These are phyloP conservation scores for Meiosimyza platycephala DNA, from an alignment of 2,888 invertebrate genomes.

Conservation along the genomic window DNA sequence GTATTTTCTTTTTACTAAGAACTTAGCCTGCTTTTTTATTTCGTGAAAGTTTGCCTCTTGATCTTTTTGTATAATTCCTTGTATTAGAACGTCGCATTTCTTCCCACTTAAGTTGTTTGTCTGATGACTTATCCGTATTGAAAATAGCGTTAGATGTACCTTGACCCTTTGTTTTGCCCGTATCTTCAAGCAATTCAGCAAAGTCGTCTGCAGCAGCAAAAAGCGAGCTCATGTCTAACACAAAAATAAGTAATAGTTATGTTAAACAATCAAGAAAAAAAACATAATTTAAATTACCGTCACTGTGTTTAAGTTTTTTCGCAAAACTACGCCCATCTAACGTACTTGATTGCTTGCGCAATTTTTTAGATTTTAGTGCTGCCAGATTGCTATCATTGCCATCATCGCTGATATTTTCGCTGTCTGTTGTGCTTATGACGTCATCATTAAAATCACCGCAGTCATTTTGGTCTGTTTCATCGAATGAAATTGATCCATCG, in stretches of 20 bases:
- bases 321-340: slow-evolving; percentile 57
- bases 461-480: slow-evolving; percentile 52
- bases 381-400: slow-evolving; percentile 49
- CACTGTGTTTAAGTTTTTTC: slow-evolving; percentile 61
- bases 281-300: slow-evolving; percentile 50
- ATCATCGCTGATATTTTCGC: slow-evolving; percentile 38
- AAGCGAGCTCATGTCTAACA: slow-evolving; percentile 71
- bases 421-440: slow-evolving; percentile 54
- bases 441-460: slow-evolving; percentile 46
- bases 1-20: not conserved
- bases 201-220: slow-evolving; percentile 92
- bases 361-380: slow-evolving; percentile 58
- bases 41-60: slow-evolving; percentile 13
- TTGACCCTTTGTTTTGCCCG: slow-evolving; percentile 75
- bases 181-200: slow-evolving; percentile 87
- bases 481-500: slow-evolving; percentile 47
- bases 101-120: slow-evolving; percentile 87
- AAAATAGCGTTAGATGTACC: slow-evolving; percentile 78
- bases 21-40: not conserved
- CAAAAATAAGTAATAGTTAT: slow-evolving; percentile 17
- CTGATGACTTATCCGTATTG: slow-evolving; percentile 81
- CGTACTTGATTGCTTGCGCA: slow-evolving; percentile 46
- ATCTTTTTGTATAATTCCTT: slow-evolving; percentile 55
- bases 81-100: slow-evolving; percentile 70
- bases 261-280: not conserved